Base-by-base conservation (phyloP, 2,888 invertebrate species). In the Aspidiotus rigidus region DNA sequence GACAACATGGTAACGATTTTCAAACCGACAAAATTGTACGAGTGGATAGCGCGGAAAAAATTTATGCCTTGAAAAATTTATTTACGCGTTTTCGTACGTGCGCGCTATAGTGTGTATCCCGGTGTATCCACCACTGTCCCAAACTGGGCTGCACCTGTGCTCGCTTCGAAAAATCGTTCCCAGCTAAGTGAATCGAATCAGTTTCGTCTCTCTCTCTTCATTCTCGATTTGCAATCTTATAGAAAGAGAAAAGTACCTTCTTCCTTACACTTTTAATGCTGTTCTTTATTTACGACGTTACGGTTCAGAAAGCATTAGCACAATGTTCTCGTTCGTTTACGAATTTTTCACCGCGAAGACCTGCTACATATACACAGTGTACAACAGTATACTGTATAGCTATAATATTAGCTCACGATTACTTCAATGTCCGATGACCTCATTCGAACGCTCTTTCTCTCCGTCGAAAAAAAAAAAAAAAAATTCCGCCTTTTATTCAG, bases 241-340 rank as follows among this genome's bases (percentile, higher is more conserved):
- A 17, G n/a, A 40, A n/a, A 61, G 41, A 15, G 15, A 16, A 40
- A 61, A 42, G 61, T 15, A 7, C 9, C 40, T 59, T 28, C 40
- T 57, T 57, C 13, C 40, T 61, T 41, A 61, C 41, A 42, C 61
- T 61, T 28, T 28, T 28, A 28, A 28, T 28, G 28, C 28, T 28
- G 28, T 28, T 13, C n/a, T n/a, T 49, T 49, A 49, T 49, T 49
- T 49, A 49, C 49, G 49, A 49, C 49, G 49, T 49, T n/a, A 49
- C 49, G 49, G 11, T 49, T 49, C 49, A 49, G 49, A 49, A 49
- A 13, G 49, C n/a, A 13, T 49, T n/a, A 49, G n/a, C 49, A 11
- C 49, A 49, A 28, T 28, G 28, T 28, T 28, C 28, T n/a, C 49
- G 49, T 49, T 49, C 49, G 49, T 11, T 49, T 11, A 28, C 28